A percentile compares a stretch with the other conserved stretches of the same genome.
These are phyloP conservation scores for Cladopsammia gracilis DNA, from an alignment of 64 coral and sea anemone species.

Conservation along the genomic window DNA sequence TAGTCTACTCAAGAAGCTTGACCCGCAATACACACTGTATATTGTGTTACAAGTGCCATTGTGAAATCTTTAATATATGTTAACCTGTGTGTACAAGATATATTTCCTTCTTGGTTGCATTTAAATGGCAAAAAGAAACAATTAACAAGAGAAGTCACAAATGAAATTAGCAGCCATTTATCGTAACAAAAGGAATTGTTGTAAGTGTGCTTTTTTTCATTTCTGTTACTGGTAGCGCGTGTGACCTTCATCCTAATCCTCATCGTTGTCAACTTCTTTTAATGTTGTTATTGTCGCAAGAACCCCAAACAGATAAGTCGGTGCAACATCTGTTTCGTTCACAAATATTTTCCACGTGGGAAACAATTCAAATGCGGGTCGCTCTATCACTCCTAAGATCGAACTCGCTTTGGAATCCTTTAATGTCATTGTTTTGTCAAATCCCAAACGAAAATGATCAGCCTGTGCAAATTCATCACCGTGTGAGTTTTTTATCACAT, in stretches of 20 bases:
- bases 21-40: too few species aligned
- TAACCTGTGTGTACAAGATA: too few species aligned
- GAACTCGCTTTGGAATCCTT: neutral
- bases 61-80: too few species aligned
- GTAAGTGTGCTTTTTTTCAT: too few species aligned
- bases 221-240: too few species aligned
- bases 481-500: neutral
- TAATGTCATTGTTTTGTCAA: neutral
- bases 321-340: neutral
- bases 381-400: neutral
- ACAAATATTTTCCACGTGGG: neutral
- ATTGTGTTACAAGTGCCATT: too few species aligned
- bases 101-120: too few species aligned
- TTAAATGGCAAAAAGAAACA: too few species aligned
- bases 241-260: neutral
- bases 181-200: too few species aligned
- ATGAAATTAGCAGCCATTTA: too few species aligned
- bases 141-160: too few species aligned
- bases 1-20: too few species aligned
- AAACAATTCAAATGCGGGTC: neutral
- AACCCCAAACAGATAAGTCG: neutral
- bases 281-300: constrained; percentile 3
- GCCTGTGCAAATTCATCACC: neutral
- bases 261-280: neutral
- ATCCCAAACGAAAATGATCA: neutral